Conservation (phyloP, 2,888 invertebrate genomes). For the Clepsis dumicolana region DNA sequence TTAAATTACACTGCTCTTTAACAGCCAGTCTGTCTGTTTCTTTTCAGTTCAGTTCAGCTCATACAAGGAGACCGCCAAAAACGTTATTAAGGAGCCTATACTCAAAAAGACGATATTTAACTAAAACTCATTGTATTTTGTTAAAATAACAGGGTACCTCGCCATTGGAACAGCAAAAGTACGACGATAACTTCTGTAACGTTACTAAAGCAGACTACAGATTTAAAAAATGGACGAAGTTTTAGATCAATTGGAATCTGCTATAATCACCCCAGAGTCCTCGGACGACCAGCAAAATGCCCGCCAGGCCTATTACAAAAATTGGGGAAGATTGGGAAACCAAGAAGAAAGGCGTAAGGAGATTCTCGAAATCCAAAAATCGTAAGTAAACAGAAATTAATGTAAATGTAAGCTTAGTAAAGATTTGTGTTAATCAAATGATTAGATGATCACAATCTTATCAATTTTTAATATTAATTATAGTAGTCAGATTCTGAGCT, state of each 20-base stretch:
- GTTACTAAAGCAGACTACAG: neutral
- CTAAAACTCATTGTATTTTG: too few relatives aligned
- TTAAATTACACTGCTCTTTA: too few relatives aligned
- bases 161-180: neutral
- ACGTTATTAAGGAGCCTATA: too few relatives aligned
- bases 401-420: too few relatives aligned
- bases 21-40: too few relatives aligned
- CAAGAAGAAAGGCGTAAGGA: constrained; percentile 85
- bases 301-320: constrained; percentile 71
- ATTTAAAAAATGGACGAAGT: constrained; percentile 78
- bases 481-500: neutral
- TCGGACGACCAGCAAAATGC: constrained; percentile 50
- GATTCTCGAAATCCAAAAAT: constrained; percentile 86
- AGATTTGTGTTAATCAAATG: neutral
- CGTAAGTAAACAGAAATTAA: constrained; percentile 75
- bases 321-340: constrained; percentile 67
- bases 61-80: too few relatives aligned
- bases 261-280: constrained; percentile 52
- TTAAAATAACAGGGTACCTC: neutral
- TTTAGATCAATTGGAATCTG: constrained; percentile 59
- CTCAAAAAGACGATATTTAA: too few relatives aligned
- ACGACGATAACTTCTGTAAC: neutral
- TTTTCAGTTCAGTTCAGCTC: too few relatives aligned
- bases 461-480: too few relatives aligned
- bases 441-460: neutral